Evolutionary conservation across 2,888 invertebrate species (phyloP).

Genomic region (Crocallis elinguaria): DNA sequence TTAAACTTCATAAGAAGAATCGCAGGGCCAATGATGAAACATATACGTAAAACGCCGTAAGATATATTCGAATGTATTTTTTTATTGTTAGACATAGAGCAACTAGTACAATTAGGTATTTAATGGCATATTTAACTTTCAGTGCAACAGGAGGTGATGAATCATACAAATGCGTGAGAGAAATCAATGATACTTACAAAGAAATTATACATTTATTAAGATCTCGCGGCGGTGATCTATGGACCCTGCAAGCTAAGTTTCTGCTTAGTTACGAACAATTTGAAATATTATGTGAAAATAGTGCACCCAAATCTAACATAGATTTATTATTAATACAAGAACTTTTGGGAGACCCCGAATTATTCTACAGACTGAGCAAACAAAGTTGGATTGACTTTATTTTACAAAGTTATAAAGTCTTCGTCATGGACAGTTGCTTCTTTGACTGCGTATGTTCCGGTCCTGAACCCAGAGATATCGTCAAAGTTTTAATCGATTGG

Average conservation of each 20-base stretch:
- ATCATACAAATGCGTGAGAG: slow-evolving; percentile 62
- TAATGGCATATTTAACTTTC: slow-evolving; percentile 17
- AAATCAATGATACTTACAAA: slow-evolving; percentile 71
- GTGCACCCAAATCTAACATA: slow-evolving; percentile 61
- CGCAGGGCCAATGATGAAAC: slow-evolving; percentile 75
- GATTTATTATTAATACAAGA: slow-evolving; percentile 62
- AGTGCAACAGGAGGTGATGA: slow-evolving; percentile 63
- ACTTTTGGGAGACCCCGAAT: slow-evolving; percentile 52
- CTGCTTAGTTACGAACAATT: slow-evolving; percentile 73
- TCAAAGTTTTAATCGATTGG: slow-evolving; percentile 68
- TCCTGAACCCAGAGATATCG: slow-evolving; percentile 59
- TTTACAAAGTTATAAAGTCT: slow-evolving; percentile 85
- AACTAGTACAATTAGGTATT: not conserved
- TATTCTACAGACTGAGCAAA: slow-evolving; percentile 70
- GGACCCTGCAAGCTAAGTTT: slow-evolving; percentile 65
- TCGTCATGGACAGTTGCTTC: slow-evolving; percentile 79
- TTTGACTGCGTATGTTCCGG: slow-evolving; percentile 74
- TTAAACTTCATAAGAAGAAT: slow-evolving; percentile 71
- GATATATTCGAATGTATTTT: too few species aligned
- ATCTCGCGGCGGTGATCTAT: slow-evolving; percentile 68
- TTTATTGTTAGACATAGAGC: too few species aligned
- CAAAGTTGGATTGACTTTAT: slow-evolving; percentile 86
- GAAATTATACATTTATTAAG: slow-evolving; percentile 65
- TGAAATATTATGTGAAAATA: slow-evolving; percentile 59
- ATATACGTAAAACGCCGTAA: slow-evolving; percentile 68